Evolutionary conservation across 2,113 vertebrate species (phyloP).

Genomic region (Cyanoramphus novaezelandiae): DNA sequence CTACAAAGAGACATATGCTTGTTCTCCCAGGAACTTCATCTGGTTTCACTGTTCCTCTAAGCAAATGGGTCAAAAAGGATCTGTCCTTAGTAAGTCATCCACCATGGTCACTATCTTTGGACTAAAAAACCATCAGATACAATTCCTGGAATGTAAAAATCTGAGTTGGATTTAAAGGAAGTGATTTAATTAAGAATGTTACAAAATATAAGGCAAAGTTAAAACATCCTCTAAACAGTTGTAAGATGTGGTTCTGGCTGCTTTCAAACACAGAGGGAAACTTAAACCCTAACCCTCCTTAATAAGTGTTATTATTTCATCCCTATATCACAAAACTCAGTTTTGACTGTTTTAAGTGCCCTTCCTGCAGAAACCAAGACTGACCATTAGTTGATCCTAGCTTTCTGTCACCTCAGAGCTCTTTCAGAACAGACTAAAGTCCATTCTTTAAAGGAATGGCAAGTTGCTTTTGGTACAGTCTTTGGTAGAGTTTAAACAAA

Average conservation of each 20-base stretch:
- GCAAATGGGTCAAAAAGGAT: not conserved
- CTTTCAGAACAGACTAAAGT: not conserved
- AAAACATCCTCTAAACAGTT: not conserved
- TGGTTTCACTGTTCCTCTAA: not conserved
- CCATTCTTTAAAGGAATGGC: not conserved
- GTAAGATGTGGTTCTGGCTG: not conserved
- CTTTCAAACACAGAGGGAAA: not conserved
- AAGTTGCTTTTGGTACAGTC: not conserved
- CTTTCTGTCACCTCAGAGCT: not conserved
- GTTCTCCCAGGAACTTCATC: not conserved
- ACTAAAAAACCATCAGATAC: not conserved
- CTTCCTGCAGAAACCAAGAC: not conserved
- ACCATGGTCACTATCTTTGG: not conserved
- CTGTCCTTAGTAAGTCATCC: not conserved
- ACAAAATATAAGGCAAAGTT: not conserved
- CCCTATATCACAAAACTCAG: not conserved
- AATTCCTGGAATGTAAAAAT: not conserved
- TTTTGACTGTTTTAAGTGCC: fast-evolving
- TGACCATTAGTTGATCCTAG: not conserved
- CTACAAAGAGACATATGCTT: not conserved
- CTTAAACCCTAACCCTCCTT: not conserved
- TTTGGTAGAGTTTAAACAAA: not conserved
- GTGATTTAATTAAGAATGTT: not conserved
- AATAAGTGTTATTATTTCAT: not conserved
- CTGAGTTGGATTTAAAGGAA: not conserved